These are phyloP conservation scores for Nothocercus nigrocapillus DNA, from an alignment of 2,113 vertebrate species.

Conservation along the genomic window DNA sequence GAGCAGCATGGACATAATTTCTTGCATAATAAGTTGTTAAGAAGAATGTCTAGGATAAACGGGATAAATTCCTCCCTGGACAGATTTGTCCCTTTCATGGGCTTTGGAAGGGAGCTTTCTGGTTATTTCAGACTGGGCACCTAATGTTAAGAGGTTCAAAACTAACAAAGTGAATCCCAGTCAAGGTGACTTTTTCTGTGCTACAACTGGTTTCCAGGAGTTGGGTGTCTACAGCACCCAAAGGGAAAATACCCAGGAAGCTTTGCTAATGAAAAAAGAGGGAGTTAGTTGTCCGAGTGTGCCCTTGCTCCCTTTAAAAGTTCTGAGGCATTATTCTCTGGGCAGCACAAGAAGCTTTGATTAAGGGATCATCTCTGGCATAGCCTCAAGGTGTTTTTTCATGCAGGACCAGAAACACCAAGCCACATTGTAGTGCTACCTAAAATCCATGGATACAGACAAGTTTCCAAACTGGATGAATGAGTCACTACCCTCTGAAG, in stretches of 20 bases:
- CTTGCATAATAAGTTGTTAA: constrained; percentile 26
- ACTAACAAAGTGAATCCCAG: constrained; percentile 3
- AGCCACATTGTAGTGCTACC: neutral
- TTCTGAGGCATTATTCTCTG: neutral
- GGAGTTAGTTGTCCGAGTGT: neutral
- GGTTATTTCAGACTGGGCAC: neutral
- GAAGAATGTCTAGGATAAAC: constrained; percentile 3
- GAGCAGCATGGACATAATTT: neutral
- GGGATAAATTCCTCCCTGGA: neutral
- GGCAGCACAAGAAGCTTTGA: neutral
- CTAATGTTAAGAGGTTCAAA: constrained; percentile 19
- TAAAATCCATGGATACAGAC: neutral
- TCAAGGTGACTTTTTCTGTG: neutral
- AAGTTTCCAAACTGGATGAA: neutral
- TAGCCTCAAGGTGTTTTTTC: neutral
- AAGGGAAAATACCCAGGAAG: neutral
- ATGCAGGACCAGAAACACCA: neutral
- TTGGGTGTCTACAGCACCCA: neutral
- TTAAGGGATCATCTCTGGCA: neutral
- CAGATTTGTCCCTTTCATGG: constrained; percentile 39
- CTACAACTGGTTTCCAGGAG: neutral
- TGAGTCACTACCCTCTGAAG: neutral
- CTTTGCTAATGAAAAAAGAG: neutral
- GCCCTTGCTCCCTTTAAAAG: neutral
- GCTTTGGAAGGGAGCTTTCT: constrained; percentile 21